phyloP scores from a whole-genome alignment of 2,113 vertebrate species.

The Serinus canaria region DNA sequence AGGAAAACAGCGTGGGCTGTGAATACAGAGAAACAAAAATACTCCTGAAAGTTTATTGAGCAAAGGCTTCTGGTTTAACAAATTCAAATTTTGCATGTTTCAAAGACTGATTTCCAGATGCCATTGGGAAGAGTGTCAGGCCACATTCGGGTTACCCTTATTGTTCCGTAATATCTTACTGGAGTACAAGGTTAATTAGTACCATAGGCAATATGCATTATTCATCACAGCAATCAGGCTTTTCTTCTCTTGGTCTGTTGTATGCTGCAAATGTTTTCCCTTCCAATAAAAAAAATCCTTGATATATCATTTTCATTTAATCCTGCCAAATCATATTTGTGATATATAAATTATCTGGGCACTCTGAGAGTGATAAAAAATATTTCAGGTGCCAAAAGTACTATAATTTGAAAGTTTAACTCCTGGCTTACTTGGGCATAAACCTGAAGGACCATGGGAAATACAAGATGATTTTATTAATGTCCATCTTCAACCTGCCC shows the following conservation, averaged over 20 bases:
- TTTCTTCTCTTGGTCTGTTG: conserved; percentile 63
- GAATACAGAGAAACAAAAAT: neutral
- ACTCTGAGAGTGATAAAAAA: conserved; percentile 7
- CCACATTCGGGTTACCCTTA: conserved; percentile 70
- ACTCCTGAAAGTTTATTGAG: neutral
- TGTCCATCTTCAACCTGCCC: neutral
- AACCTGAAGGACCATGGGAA: neutral
- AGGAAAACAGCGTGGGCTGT: neutral
- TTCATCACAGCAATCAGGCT: conserved; percentile 67
- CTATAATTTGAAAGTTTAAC: neutral
- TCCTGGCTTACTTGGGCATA: neutral
- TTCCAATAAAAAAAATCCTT: conserved; percentile 47
- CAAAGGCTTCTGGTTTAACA: conserved; percentile 12
- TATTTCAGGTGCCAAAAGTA: neutral
- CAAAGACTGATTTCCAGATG: conserved; percentile 32
- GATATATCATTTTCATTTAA: conserved; percentile 65
- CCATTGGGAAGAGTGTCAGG: conserved; percentile 58
- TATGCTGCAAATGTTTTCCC: conserved; percentile 38
- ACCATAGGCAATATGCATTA: conserved; percentile 72
- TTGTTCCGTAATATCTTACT: conserved; percentile 67
- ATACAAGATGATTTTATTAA: neutral
- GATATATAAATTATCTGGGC: conserved; percentile 10
- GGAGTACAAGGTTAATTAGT: conserved; percentile 76
- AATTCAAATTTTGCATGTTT: conserved; percentile 1
- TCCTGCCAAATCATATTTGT: conserved; percentile 46